Percentiles rank a stretch among this genome's conserved stretches.
phyloP scores from a whole-genome alignment of 2,113 vertebrate genomes.

The Corydoras sp. region DNA sequence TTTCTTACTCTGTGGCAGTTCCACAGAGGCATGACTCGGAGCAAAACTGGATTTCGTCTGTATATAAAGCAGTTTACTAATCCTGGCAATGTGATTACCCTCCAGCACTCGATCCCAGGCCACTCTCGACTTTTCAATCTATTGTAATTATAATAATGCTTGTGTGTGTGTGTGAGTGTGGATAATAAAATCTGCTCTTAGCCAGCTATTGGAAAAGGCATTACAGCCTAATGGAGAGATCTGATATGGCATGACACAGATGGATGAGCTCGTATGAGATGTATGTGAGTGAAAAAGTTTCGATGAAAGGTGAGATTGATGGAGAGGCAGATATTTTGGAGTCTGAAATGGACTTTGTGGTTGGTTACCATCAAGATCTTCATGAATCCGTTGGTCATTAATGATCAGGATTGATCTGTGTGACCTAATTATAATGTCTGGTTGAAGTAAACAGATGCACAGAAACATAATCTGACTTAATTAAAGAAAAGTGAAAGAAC shows the following conservation, averaged over 20 bases:
- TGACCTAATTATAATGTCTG: too few species aligned
- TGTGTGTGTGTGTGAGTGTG: slow-evolving; percentile 23
- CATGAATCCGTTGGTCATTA: too few species aligned
- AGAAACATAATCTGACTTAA: too few species aligned
- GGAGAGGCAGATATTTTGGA: not conserved
- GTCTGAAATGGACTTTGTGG: too few species aligned
- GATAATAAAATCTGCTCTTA: slow-evolving; percentile 23
- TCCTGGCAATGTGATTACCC: slow-evolving; percentile 52
- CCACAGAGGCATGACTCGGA: slow-evolving; percentile 19
- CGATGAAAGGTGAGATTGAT: slow-evolving; percentile 17
- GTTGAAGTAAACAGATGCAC: too few species aligned
- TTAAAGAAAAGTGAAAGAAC: too few species aligned
- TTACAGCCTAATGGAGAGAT: slow-evolving; percentile 39
- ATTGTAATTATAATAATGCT: slow-evolving; percentile 64
- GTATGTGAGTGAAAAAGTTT: not conserved
- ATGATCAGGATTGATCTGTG: too few species aligned
- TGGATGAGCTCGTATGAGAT: slow-evolving; percentile 13
- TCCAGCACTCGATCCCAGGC: slow-evolving; percentile 38
- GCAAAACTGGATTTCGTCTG: slow-evolving; percentile 42
- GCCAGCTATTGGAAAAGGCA: slow-evolving; percentile 52
- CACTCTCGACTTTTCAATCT: slow-evolving; percentile 46
- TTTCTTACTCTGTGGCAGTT: slow-evolving; percentile 17
- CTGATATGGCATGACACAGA: slow-evolving; percentile 25
- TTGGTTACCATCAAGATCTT: too few species aligned
- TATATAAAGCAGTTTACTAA: slow-evolving; percentile 54